Base-by-base conservation (phyloP, 2,888 invertebrate species). In the Nomada ferruginata region DNA sequence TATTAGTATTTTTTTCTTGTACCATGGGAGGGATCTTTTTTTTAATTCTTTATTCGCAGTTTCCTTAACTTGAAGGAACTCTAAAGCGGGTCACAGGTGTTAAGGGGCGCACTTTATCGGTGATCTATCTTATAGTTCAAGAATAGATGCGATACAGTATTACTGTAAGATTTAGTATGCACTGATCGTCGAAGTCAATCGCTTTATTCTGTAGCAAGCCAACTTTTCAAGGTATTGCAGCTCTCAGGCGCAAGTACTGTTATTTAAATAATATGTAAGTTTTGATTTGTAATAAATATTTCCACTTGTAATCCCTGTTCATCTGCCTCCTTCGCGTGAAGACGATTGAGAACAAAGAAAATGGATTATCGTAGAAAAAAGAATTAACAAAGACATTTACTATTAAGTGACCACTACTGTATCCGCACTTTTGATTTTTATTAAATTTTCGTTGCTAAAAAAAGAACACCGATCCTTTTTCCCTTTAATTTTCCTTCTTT, bases 261-360 rank as follows among this genome's bases (percentile, higher is more conserved):
- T 93, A 91, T 88, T 89, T 89, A 87, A 76, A 89, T 92, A 90
- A 90, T 85, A 85, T 91, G 91, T 93, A 92, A 93, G 92, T 89
- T 92, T 92, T 92, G 89, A 89, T 93, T 92, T 93, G 91, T 92
- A 93, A 93, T 93, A 93, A 93, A 93, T 89, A 91, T 92, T 92
- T 90, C 90, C 91, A 92, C 91, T 92, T 93, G 91, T 91, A 91
- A 78, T 69, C 52, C 66, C 53, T 74, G 63, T 74, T 74, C 68
- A 9, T 70, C 57, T 63, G 42, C 42, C 47, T 57, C 29, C 63
- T 47, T 57, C 68, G 63, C 42, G 55, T 55, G 60, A 5, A n/a
- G 66, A 68, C n/a, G 15, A 53, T 50, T 36, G 20, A 52, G 36
- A 36, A 36, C 36, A 15, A 42, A 68, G 55, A 42, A 23, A 15